These are phyloP conservation scores for Phyto melanocephala DNA, from an alignment of 2,888 invertebrate species.

Conservation along the genomic window DNA sequence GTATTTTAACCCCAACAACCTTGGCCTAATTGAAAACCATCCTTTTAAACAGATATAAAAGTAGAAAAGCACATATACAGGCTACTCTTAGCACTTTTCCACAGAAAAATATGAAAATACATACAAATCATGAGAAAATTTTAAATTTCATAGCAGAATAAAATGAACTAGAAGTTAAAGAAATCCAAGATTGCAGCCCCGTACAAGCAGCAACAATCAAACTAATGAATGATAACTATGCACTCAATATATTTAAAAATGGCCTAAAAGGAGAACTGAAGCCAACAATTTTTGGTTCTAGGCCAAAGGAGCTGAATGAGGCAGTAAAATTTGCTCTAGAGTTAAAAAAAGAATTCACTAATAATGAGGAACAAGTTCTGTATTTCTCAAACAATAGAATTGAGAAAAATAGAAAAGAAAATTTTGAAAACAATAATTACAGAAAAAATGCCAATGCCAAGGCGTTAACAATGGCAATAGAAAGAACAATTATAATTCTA, in stretches of 20 bases:
- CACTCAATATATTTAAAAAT: too few species aligned
- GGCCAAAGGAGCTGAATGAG: background rate
- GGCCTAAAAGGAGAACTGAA: background rate
- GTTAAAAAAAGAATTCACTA: background rate
- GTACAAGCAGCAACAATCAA: too few species aligned
- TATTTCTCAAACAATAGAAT: too few species aligned
- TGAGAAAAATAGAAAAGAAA: background rate
- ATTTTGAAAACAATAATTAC: too few species aligned
- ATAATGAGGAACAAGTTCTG: too few species aligned
- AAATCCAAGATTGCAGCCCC: too few species aligned
- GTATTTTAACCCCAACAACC: background rate
- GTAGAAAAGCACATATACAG: background rate
- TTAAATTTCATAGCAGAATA: background rate
- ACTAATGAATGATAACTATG: background rate
- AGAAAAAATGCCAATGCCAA: too few species aligned
- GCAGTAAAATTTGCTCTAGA: background rate
- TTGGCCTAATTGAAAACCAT: background rate
- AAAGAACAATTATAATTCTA: too few species aligned
- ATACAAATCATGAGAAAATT: background rate
- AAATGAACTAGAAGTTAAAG: slow-evolving; percentile 4
- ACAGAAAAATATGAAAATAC: background rate
- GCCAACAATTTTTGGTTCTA: background rate
- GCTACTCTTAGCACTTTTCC: background rate
- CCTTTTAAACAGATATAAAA: background rate
- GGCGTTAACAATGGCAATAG: background rate